Evolutionary conservation across 2,113 vertebrate species (phyloP), one percentile per base, ranked within the genome.

Genomic region (Chrysochloris asiatica): DNA sequence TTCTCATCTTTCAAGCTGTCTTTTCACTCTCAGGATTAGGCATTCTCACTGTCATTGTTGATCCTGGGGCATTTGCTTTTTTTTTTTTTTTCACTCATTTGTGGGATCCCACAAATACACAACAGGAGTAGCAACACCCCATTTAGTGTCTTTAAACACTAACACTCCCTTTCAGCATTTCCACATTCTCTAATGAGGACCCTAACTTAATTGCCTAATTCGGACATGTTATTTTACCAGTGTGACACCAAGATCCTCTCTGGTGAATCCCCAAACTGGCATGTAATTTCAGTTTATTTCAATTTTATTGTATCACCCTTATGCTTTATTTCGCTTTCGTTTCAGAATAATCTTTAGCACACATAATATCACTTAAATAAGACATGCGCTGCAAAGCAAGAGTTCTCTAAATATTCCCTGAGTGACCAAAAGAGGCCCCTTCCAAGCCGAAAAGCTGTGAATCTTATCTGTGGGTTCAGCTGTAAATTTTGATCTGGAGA

Each of bases 401-500:
- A 67, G 72, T 90, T 84, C 54, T 87, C 76, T 67, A 14, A 92
- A 28, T 5, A 80, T 61, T 56, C 81, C 69, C 86, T 54, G 65
- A 41, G 52, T n/a, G 76, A 48, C 73, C 82, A 89, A 59, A 79
- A 76, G 90, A 73, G 77, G 69, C 91, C 72, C 76, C 75, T 83
- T 95, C 63, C 69, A 79, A 48, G 89, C 63, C n/a, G 54, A 90
- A 54, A 47, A 38, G 30, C 33, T 84, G 50, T 61, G 91, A 78
- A 11, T 82, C 41, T 95, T 89, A 77, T 92, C 86, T 82, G 67
- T 91, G 52, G 45, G n/a, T 80, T 91, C 73, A 85, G 85, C 84
- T 88, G 52, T 93, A 96, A 91, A 95, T 92, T 94, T 79, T 89
- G 61, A 95, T 91, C 95, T 76, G 93, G 83, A 96, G 86, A 69